Conservation (phyloP, 2,797 vertebrate species). For the Micromesistius poutassou region DNA sequence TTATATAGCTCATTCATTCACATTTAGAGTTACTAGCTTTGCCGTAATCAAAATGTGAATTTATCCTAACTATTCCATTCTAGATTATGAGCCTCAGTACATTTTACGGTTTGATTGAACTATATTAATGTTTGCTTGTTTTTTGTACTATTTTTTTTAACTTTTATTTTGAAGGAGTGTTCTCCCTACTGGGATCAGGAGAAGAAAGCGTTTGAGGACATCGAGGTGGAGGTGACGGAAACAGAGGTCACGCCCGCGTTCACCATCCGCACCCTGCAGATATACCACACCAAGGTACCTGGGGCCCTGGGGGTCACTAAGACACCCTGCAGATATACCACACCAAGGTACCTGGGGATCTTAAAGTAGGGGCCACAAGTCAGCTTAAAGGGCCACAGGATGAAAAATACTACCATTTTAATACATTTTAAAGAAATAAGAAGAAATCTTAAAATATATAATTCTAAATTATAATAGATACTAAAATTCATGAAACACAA, state of each 20-base stretch:
- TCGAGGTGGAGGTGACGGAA: slow-evolving; percentile 78
- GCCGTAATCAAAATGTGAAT: neutral
- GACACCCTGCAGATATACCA: slow-evolving; percentile 70
- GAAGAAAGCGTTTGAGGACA: slow-evolving; percentile 73
- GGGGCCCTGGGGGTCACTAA: neutral
- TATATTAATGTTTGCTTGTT: neutral
- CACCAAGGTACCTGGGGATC: slow-evolving; percentile 76
- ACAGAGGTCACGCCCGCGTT: slow-evolving; percentile 64
- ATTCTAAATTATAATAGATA: too few species aligned
- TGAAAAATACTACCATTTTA: neutral
- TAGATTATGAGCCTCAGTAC: neutral
- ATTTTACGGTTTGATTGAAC: neutral
- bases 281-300: slow-evolving; percentile 84
- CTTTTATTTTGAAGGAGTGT: slow-evolving; percentile 71
- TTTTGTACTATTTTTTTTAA: neutral
- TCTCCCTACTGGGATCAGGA: slow-evolving; percentile 82
- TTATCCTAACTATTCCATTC: neutral
- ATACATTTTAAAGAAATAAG: too few species aligned
- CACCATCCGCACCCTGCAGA: slow-evolving; percentile 75
- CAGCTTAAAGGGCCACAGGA: neutral
- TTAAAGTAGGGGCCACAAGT: neutral
- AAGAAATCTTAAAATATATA: too few species aligned
- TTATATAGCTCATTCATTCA: neutral
- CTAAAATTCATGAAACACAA: too few species aligned
- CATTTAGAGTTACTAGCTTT: neutral